phyloP scores from a whole-genome alignment of 2,113 vertebrate species.

The Pterocles orientalis region DNA sequence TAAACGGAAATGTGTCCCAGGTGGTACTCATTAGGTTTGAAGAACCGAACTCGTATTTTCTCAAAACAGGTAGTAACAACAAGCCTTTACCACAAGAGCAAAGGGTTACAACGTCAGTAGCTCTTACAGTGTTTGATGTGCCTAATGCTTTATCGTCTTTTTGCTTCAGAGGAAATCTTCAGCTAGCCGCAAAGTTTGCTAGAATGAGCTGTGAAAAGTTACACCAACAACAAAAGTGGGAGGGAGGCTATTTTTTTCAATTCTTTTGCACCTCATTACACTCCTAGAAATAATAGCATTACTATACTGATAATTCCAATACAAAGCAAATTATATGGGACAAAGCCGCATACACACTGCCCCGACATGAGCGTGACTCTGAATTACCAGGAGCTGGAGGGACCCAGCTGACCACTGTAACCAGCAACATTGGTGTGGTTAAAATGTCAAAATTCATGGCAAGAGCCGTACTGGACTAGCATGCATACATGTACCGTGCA shows the following conservation, averaged over 20 bases:
- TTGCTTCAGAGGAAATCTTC: conserved; percentile 65
- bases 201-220: conserved; percentile 65
- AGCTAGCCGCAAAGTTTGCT: conserved; percentile 48
- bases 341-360: background rate
- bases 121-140: conserved; percentile 64
- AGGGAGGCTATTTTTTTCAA: background rate
- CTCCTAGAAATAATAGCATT: background rate
- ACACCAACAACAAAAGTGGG: conserved; percentile 1
- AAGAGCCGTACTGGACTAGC: background rate
- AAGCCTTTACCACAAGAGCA: conserved; percentile 73
- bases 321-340: background rate
- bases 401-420: background rate
- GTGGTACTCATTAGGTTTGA: conserved; percentile 65
- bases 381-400: background rate
- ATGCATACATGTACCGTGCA: background rate
- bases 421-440: background rate
- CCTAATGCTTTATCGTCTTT: conserved; percentile 62
- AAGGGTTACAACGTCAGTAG: conserved; percentile 66
- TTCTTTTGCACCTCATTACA: background rate
- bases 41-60: conserved; percentile 62
- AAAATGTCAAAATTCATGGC: background rate
- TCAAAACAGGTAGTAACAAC: conserved; percentile 71
- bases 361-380: background rate
- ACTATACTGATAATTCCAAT: background rate
- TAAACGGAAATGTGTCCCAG: conserved; percentile 51